A percentile compares a stretch with the other conserved stretches of the same genome.
Evolutionary conservation across 30 jellyfish, hydroid and myxozoan species (phyloP).

Genomic region (Aurelia sp.): DNA sequence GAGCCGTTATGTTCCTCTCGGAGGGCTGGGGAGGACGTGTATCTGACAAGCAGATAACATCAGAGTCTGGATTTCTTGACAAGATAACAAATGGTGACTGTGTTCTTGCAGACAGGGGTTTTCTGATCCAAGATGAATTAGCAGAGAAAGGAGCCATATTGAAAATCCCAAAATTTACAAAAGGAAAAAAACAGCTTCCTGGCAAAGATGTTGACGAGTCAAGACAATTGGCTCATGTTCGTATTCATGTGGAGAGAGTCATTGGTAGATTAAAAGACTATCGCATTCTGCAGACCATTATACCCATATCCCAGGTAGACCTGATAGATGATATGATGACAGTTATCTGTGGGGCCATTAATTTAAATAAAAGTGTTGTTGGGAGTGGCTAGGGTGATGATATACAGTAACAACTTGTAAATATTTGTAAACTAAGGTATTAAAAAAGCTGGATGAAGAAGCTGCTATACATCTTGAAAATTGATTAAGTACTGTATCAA

Average conservation of each 20-base stretch:
- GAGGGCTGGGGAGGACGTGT: constrained; percentile 72
- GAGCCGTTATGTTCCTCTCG: constrained; percentile 52
- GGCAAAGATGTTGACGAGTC: constrained; percentile 59
- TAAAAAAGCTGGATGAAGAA: too few relatives aligned
- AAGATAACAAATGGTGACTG: constrained; percentile 58
- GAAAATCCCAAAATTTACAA: constrained; percentile 61
- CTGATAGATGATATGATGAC: constrained; percentile 49
- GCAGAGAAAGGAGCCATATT: constrained; percentile 59
- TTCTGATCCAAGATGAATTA: constrained; percentile 62
- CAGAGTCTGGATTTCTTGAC: constrained; percentile 53
- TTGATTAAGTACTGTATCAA: too few relatives aligned
- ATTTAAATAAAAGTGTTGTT: constrained; percentile 38
- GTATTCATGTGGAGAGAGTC: constrained; percentile 72
- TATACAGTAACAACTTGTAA: too few relatives aligned
- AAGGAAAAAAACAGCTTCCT: constrained; percentile 64
- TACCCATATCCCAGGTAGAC: constrained; percentile 67
- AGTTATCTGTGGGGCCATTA: constrained; percentile 39
- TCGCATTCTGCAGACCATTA: constrained; percentile 27
- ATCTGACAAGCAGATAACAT: constrained; percentile 53
- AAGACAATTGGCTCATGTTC: constrained; percentile 65
- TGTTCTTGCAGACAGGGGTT: constrained; percentile 68
- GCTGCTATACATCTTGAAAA: too few relatives aligned
- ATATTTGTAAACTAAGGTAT: too few relatives aligned
- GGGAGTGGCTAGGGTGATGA: neutral
- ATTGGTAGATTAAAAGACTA: constrained; percentile 69